Evolutionary conservation across 2,888 invertebrate genomes (phyloP), one percentile per base, ranked within the genome.

Genomic region (Sinohyriopsis cumingii): DNA sequence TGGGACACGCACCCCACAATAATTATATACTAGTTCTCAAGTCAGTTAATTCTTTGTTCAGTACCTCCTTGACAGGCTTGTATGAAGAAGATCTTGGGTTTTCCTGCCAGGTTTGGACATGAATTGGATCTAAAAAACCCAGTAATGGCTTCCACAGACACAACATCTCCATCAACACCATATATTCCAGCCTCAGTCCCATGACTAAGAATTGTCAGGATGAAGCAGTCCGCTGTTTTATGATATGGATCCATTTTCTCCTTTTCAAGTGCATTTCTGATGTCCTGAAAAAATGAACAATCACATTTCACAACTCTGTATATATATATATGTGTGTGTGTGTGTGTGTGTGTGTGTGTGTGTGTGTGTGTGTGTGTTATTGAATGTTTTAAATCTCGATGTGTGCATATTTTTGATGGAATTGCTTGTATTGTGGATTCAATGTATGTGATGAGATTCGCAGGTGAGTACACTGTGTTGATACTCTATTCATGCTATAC

Each of bases 51-150:
- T 12, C 1, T 54, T 19, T 54, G 45, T 9, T 57, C 70, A 67
- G 56, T 74, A 82, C 84, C 78, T 76, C 82, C 82, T 67, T 82
- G 75, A 67, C 84, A 84, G 1, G 84, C 81, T 67, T 84, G 84
- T 1, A 84, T 77, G 59, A 84, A 78, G 61, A 84, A 73, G 56
- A 84, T 54, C 59, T 84, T 84, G 33, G 84, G 84, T 74, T 84
- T 84, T 33, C 68, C 63, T 5, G 67, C 68, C 72, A 84, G 76
- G 9, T 59, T 62, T 33, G 71, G 63, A 65, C 82, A 84, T 63
- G 80, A 69, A n/a, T 65, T 64, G 0, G 74, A 73, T 71, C 78
- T 79, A 66, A 82, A 80, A n/a, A 59, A 57, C 18, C 63, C 55
- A 25, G 72, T 78, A 15, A 81, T 68, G 25, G 69, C 70, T 7